Evolutionary conservation across 2,888 invertebrate genomes (phyloP).

Genomic region (Peribatodes rhomboidaria): DNA sequence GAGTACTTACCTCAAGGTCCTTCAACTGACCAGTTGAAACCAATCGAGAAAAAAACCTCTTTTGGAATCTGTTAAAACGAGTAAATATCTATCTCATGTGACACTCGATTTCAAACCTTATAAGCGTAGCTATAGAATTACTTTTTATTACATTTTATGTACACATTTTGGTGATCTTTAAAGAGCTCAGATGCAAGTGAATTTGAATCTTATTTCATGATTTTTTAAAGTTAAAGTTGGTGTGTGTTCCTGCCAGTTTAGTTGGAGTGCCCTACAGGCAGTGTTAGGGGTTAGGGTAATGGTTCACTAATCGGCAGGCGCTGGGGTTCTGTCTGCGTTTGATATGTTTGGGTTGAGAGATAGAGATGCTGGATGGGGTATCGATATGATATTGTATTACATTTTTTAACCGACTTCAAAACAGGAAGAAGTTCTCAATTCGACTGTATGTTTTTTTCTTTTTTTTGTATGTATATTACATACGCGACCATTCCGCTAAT

Average conservation of each 20-base stretch:
- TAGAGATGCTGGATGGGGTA: slow-evolving; percentile 47
- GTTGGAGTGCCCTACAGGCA: slow-evolving; percentile 54
- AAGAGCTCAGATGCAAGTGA: neutral
- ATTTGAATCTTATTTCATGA: slow-evolving; percentile 25
- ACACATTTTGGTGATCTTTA: slow-evolving; percentile 8
- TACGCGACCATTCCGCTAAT: too few species aligned
- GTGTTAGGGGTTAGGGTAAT: slow-evolving; percentile 69
- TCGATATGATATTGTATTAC: neutral
- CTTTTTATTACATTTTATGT: slow-evolving; percentile 6
- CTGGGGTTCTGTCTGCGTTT: slow-evolving; percentile 66
- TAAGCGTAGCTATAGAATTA: neutral
- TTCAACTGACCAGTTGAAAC: slow-evolving; percentile 68
- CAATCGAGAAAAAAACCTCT: slow-evolving; percentile 60
- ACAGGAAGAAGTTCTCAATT: too few species aligned
- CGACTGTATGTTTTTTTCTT: too few species aligned
- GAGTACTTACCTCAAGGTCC: slow-evolving; percentile 43
- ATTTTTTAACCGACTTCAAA: too few species aligned
- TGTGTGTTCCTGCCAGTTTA: slow-evolving; percentile 45
- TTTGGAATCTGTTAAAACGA: slow-evolving; percentile 57
- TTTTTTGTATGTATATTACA: too few species aligned
- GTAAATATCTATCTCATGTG: slow-evolving; percentile 41
- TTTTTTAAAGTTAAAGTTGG: slow-evolving; percentile 51
- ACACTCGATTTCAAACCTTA: slow-evolving; percentile 12
- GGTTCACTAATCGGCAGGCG: slow-evolving; percentile 77
- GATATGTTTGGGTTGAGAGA: slow-evolving; percentile 65